Percentiles rank a stretch among this genome's conserved stretches.
Evolutionary conservation across 1,140 invertebrate genomes (phyloP).

Genomic region (Zaprionus tsacasi): DNA sequence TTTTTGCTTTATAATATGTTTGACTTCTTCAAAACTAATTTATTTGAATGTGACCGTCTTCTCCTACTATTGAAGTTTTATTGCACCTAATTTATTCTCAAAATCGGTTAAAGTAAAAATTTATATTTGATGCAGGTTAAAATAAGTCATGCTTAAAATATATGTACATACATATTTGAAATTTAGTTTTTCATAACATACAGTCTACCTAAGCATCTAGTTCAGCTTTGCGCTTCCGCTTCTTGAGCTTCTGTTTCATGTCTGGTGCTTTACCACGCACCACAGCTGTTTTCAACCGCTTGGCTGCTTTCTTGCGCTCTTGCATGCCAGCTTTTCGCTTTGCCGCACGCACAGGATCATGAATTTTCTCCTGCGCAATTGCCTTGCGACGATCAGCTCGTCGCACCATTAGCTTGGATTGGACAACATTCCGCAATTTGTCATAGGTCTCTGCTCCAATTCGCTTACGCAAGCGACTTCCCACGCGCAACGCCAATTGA

Average conservation of each 20-base stretch:
- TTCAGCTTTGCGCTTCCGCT: constrained; percentile 76
- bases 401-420: constrained; percentile 86
- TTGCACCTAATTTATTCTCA: background rate
- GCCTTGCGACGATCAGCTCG: constrained; percentile 88
- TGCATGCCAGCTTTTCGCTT: constrained; percentile 85
- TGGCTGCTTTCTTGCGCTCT: constrained; percentile 79
- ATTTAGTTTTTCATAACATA: background rate
- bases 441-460: constrained; percentile 88
- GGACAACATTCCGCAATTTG: constrained; percentile 85
- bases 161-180: background rate
- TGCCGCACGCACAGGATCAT: constrained; percentile 89
- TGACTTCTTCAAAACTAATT: no score
- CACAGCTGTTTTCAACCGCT: constrained; percentile 72
- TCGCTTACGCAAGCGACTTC: constrained; percentile 87
- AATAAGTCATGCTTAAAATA: background rate
- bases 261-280: constrained; percentile 75
- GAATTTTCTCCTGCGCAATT: constrained; percentile 87
- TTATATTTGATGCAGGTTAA: background rate
- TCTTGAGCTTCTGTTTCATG: constrained; percentile 75
- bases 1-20: no score
- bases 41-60: no score
- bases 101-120: background rate
- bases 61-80: no score
- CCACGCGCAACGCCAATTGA: constrained; percentile 88
- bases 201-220: constrained; percentile 44